phyloP scores from a whole-genome alignment of 2,888 invertebrate genomes.

The Cacoxenus indagator region DNA sequence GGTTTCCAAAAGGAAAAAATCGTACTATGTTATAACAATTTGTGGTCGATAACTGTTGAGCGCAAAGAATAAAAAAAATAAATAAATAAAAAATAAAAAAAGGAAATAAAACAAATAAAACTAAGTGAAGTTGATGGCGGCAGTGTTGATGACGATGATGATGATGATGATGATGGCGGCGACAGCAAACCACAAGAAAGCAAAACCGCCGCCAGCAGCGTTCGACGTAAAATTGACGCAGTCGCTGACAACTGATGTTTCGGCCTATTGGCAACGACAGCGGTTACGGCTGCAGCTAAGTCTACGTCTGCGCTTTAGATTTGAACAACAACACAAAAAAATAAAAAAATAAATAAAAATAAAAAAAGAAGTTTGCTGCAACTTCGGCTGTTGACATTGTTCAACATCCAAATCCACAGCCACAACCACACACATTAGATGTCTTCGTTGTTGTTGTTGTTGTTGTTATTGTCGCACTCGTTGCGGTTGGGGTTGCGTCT shows the following conservation, averaged over 20 bases:
- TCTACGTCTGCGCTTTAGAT: too few species aligned
- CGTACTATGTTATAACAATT: background rate
- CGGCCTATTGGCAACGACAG: slow-evolving; percentile 35
- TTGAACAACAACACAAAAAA: too few species aligned
- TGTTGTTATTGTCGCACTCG: slow-evolving; percentile 40
- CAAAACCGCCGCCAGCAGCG: slow-evolving; percentile 5
- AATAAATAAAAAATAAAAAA: too few species aligned
- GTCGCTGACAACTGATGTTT: slow-evolving; percentile 7
- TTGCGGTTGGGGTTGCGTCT: background rate
- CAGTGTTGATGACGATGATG: background rate
- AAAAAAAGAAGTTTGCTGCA: too few species aligned
- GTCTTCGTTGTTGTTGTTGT: slow-evolving; percentile 39
- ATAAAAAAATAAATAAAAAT: too few species aligned
- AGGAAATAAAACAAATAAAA: too few species aligned
- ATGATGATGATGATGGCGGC: background rate
- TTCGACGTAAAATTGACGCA: background rate
- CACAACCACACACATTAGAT: slow-evolving; percentile 34
- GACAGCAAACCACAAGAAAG: slow-evolving; percentile 6
- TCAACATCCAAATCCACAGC: slow-evolving; percentile 44
- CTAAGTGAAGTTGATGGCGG: background rate
- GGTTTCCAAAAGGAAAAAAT: background rate
- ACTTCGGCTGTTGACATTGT: slow-evolving; percentile 21
- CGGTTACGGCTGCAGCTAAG: slow-evolving; percentile 40
- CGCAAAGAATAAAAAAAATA: background rate
- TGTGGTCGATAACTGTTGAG: background rate